phyloP scores from a whole-genome alignment of 2,797 vertebrate genomes.

The Crocodylus rhombifer region DNA sequence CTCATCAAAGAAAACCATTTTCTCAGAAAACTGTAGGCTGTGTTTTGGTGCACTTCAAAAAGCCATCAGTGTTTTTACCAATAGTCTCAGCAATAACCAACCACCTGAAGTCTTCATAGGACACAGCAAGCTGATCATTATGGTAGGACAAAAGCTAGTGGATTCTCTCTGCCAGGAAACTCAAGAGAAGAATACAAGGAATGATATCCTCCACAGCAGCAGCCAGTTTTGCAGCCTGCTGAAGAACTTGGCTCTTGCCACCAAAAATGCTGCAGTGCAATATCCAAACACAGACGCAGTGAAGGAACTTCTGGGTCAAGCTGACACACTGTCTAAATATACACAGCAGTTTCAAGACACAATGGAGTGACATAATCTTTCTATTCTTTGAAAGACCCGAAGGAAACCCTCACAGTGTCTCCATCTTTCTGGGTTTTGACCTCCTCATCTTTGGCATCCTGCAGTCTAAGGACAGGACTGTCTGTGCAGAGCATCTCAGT shows the following conservation, averaged over 20 bases:
- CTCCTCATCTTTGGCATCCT: background rate
- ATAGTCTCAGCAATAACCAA: conserved; percentile 83
- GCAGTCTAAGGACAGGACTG: background rate
- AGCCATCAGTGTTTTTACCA: conserved; percentile 84
- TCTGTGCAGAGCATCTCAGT: background rate
- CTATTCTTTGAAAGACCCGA: background rate
- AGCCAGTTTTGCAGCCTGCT: conserved; percentile 91
- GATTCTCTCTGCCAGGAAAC: conserved; percentile 88
- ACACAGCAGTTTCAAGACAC: conserved; percentile 85
- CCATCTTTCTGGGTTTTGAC: fast-evolving
- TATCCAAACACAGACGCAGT: conserved; percentile 82
- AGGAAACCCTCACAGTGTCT: background rate
- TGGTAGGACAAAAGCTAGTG: conserved; percentile 94
- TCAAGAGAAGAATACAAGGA: conserved; percentile 76
- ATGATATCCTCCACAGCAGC: conserved; percentile 86
- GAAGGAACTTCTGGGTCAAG: conserved; percentile 82
- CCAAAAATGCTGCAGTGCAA: conserved; percentile 89
- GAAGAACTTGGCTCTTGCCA: conserved; percentile 92
- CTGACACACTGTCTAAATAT: conserved; percentile 84
- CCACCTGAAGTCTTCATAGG: conserved; percentile 92
- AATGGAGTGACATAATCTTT: conserved; percentile 77
- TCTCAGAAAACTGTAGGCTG: conserved; percentile 88
- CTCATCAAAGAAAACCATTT: conserved; percentile 36
- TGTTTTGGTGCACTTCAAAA: conserved; percentile 94
- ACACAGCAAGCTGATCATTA: conserved; percentile 94